These are phyloP conservation scores for Nomada fucata DNA, from an alignment of 2,888 invertebrate genomes.

Conservation along the genomic window DNA sequence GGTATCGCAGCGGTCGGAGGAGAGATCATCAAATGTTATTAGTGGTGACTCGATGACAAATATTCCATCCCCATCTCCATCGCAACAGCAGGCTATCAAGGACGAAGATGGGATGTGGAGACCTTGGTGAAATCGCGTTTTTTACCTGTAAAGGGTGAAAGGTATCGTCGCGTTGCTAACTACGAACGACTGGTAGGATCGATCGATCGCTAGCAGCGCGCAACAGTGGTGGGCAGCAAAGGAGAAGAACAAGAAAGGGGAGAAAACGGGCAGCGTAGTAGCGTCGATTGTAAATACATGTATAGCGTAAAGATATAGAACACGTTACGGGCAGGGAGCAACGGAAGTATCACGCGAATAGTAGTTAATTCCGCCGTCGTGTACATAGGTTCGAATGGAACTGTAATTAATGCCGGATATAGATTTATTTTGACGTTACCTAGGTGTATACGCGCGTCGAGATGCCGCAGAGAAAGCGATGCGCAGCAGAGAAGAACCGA, in stretches of 20 bases:
- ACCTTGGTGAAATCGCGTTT: constrained; percentile 77
- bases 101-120: constrained; percentile 84
- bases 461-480: constrained; percentile 34
- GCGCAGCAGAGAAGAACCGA: background rate
- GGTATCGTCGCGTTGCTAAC: background rate
- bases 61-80: constrained; percentile 72
- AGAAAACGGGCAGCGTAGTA: no score
- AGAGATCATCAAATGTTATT: constrained; percentile 76
- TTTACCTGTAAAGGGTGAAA: background rate
- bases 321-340: constrained; percentile 4
- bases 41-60: constrained; percentile 70
- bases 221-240: background rate
- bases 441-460: constrained; percentile 78
- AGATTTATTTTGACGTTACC: constrained; percentile 84
- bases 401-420: constrained; percentile 80
- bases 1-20: constrained; percentile 63
- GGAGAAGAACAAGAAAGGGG: no score
- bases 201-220: background rate
- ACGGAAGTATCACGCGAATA: constrained; percentile 26
- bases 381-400: constrained; percentile 77
- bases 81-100: constrained; percentile 77
- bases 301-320: constrained; percentile 54
- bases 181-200: background rate
- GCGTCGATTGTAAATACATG: constrained; percentile 31
- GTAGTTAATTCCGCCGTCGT: constrained; percentile 70